phyloP scores from a whole-genome alignment of 2,888 invertebrate genomes.

The Cheilosia soror region DNA sequence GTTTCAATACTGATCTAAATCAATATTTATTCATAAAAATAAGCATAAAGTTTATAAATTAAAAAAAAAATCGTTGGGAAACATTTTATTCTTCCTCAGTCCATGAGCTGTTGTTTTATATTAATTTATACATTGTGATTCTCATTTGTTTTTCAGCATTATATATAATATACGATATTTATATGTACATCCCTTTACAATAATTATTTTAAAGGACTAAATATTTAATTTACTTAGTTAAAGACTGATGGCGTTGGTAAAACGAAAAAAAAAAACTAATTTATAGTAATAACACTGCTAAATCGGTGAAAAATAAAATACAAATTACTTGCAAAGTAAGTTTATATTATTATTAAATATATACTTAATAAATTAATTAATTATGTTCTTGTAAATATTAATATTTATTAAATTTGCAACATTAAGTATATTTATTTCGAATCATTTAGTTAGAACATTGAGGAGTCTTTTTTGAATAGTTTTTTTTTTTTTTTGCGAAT shows the following conservation, averaged over 20 bases:
- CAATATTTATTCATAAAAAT: background rate
- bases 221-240: slow-evolving; percentile 77
- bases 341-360: slow-evolving; percentile 1
- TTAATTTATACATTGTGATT: slow-evolving; percentile 10
- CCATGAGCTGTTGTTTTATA: background rate
- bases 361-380: slow-evolving; percentile 2
- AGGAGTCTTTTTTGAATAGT: background rate
- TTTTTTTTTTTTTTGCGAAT: slow-evolving; percentile 33
- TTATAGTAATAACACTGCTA: slow-evolving; percentile 41
- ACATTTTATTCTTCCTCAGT: background rate
- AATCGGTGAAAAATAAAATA: slow-evolving; percentile 23
- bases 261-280: slow-evolving; percentile 69
- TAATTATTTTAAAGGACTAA: slow-evolving; percentile 45
- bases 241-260: slow-evolving; percentile 82
- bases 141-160: slow-evolving; percentile 27
- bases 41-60: background rate
- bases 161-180: slow-evolving; percentile 11
- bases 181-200: slow-evolving; percentile 22
- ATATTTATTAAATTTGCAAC: slow-evolving; percentile 52
- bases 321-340: slow-evolving; percentile 34
- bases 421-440: slow-evolving; percentile 56
- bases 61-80: background rate
- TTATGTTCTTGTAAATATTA: slow-evolving; percentile 46
- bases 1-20: background rate
- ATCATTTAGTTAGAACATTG: slow-evolving; percentile 27